Conservation (phyloP, 2,113 vertebrate genomes). For the Ploceus nigricollis region DNA sequence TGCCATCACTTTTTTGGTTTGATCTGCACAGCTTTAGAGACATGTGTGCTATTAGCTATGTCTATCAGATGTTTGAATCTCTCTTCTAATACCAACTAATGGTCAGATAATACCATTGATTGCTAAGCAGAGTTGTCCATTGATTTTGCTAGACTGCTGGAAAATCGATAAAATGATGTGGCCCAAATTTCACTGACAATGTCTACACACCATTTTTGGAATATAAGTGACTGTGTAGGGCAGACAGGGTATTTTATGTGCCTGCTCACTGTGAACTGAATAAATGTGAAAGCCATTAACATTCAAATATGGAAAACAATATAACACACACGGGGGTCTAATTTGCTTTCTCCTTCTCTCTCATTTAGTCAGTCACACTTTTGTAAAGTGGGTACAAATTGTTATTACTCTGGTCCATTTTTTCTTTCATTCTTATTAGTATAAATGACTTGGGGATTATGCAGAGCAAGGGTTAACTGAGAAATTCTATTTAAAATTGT, state of each 20-base stretch:
- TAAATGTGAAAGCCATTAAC: neutral
- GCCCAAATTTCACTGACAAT: constrained; percentile 1
- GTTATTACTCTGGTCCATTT: neutral
- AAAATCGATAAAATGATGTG: constrained; percentile 19
- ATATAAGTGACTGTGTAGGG: neutral
- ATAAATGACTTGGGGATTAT: neutral
- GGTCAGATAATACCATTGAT: constrained; percentile 31
- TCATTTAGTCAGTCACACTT: neutral
- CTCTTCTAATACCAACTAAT: neutral
- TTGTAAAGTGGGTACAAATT: neutral
- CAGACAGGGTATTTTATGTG: neutral
- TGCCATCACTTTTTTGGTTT: neutral
- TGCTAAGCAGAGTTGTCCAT: neutral
- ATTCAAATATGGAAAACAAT: neutral
- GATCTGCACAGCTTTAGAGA: neutral
- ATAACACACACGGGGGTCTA: neutral
- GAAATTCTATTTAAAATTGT: neutral
- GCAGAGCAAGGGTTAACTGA: neutral
- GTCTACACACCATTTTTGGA: neutral
- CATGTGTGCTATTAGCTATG: neutral
- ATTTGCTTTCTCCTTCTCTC: neutral
- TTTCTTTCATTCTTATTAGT: neutral
- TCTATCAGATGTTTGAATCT: neutral
- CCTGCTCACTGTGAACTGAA: neutral
- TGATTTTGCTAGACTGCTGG: constrained; percentile 24